phyloP scores from a whole-genome alignment of 1,140 invertebrate genomes.

The Gerris buenoi region DNA sequence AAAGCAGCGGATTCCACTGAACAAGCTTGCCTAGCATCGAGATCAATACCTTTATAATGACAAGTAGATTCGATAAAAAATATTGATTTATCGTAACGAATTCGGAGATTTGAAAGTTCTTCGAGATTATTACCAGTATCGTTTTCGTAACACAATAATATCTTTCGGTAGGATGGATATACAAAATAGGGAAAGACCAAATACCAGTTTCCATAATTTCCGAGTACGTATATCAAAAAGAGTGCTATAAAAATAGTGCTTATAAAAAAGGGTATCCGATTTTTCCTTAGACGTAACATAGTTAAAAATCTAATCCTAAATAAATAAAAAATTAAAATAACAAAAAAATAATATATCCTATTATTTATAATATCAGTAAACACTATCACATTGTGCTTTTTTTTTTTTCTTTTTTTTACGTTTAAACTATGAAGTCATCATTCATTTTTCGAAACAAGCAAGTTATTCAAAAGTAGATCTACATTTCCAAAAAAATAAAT shows the following conservation, averaged over 20 bases:
- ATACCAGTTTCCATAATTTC: neutral
- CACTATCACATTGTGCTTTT: neutral
- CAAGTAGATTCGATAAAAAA: slow-evolving; percentile 25
- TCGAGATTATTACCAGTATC: slow-evolving; percentile 4
- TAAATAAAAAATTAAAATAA: neutral
- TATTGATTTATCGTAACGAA: slow-evolving; percentile 16
- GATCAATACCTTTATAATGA: slow-evolving; percentile 13
- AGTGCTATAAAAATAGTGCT: neutral
- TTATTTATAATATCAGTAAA: slow-evolving; percentile 2
- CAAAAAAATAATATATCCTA: neutral
- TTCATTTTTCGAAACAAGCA: too few relatives aligned
- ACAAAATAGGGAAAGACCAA: neutral
- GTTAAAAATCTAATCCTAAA: neutral
- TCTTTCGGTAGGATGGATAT: neutral
- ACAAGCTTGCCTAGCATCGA: slow-evolving; percentile 26
- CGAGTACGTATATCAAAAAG: neutral
- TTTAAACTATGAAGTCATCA: too few relatives aligned
- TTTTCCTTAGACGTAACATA: neutral
- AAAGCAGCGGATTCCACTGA: slow-evolving; percentile 28
- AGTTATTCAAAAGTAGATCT: too few relatives aligned
- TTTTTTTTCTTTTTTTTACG: neutral
- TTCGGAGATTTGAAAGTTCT: neutral
- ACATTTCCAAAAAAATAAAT: too few relatives aligned
- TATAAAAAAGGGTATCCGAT: neutral
- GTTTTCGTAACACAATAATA: slow-evolving; percentile 16